Evolutionary conservation across 2,797 vertebrate species (phyloP).

Genomic region (Coregonus sp.): DNA sequence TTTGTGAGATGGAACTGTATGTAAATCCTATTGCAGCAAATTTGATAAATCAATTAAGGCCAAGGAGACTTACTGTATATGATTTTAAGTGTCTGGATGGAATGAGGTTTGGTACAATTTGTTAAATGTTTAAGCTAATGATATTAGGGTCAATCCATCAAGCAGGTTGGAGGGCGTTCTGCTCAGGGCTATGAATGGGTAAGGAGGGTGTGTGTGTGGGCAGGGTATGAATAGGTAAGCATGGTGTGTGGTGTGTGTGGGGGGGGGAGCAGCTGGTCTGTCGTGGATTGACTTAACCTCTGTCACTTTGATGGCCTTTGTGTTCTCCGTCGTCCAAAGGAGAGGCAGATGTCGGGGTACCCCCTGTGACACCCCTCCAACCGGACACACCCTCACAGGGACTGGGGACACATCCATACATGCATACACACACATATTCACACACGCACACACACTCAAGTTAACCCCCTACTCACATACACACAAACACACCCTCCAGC

Average conservation of each 20-base stretch:
- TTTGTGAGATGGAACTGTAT: constrained; percentile 77
- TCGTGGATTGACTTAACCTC: constrained; percentile 75
- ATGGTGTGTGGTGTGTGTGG: constrained; percentile 25
- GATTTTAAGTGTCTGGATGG: constrained; percentile 78
- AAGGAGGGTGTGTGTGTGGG: constrained; percentile 31
- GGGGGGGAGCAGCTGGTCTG: constrained; percentile 62
- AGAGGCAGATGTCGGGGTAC: constrained; percentile 69
- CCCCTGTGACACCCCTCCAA: constrained; percentile 36
- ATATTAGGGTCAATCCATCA: constrained; percentile 77
- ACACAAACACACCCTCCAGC: constrained; percentile 11
- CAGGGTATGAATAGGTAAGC: constrained; percentile 43
- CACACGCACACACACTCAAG: not conserved
- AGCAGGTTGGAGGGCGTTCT: constrained; percentile 48
- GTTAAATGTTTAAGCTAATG: constrained; percentile 77
- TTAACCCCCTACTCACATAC: constrained; percentile 9
- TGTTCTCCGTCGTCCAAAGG: constrained; percentile 64
- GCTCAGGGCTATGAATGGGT: constrained; percentile 50
- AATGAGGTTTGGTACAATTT: constrained; percentile 82
- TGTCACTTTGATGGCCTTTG: constrained; percentile 80
- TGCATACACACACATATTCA: constrained; percentile 3
- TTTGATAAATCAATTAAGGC: constrained; percentile 65
- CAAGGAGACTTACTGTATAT: constrained; percentile 72
- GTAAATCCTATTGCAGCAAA: constrained; percentile 83
- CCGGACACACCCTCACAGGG: constrained; percentile 34
- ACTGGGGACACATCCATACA: constrained; percentile 21